Evolutionary conservation across 2,888 invertebrate genomes (phyloP), one percentile per base, ranked within the genome.

Genomic region (Hydraecia micacea): DNA sequence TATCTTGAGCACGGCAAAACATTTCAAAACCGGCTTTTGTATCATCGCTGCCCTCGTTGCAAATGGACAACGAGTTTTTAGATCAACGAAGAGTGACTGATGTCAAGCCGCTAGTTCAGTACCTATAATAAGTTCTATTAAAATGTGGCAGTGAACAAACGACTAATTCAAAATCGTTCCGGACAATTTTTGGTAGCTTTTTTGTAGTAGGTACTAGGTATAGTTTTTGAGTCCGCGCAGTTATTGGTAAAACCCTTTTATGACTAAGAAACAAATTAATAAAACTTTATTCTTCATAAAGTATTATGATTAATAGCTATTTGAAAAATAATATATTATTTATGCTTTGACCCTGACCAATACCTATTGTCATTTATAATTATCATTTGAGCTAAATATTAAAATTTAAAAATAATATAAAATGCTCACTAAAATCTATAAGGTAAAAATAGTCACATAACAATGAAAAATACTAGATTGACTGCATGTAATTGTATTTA

Each of bases 11-110:
- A 85, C 88, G 82, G 88, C 91, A 90, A 91, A 91, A 92, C 91
- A 90, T 92, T 94, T 90, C 87, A 88, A 93, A 94, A 95, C 94
- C 93, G 93, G 94, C 90, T 94, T 90, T 91, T 88, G 89, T 93
- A 90, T 91, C 89, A 92, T 90, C 85, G 89, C 82, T 92, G 91
- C 87, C 91, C 92, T 90, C 90, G 83, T 91, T 90, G 87, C 86
- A 86, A 88, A 90, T 91, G 87, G 89, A 90, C 90, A 83, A 77
- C 86, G 84, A 91, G 88, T 92, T 93, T 92, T 91, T 90, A 90
- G 90, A 90, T 85, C 88, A 88, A 88, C 84, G 85, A 90, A 77
- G 82, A 83, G 70, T 86, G 88, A 88, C 88, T 85, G 87, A 86
- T 86, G 85, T 80, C 74, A 79, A 81, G 62, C 66, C 39, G 68